Base-by-base conservation (phyloP, 2,888 invertebrate genomes). In the Tortrix viridana region DNA sequence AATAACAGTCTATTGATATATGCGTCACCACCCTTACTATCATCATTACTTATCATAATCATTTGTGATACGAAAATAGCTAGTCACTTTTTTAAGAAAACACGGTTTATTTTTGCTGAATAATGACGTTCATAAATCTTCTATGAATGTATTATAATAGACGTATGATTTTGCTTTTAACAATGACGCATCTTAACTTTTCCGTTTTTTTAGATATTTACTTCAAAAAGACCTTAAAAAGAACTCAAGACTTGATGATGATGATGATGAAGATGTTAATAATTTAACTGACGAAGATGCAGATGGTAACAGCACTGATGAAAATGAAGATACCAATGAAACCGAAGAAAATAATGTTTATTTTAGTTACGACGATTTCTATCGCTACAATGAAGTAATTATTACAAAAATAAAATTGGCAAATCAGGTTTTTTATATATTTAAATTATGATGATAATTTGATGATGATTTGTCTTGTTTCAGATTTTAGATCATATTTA, bases 371-470 rank as follows among this genome's bases (percentile, higher is more conserved):
- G 73, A 76, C 55, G 71, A 72, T 3, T 89, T 82, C 69, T 74
- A 88, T 54, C 77, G 83, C 63, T 88, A 85, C 62, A 69, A 81
- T 57, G 74, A 78, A 53, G 89, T 89, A 71, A 79, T 82, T 75
- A 3, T 14, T 37, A n/a, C n/a, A n/a, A n/a, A n/a, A n/a, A n/a
- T n/a, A n/a, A n/a, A n/a, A n/a, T n/a, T n/a, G n/a, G n/a, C n/a
- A n/a, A n/a, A n/a, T n/a, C n/a, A n/a, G n/a, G n/a, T n/a, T n/a
- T n/a, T n/a, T n/a, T n/a, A n/a, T n/a, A n/a, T n/a, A n/a, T n/a
- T n/a, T n/a, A n/a, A n/a, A n/a, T n/a, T n/a, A n/a, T n/a, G n/a
- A n/a, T n/a, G n/a, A n/a, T n/a, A n/a, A n/a, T n/a, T 7, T 32
- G 12, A 32, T 32, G 3, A 32, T 26, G 9, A 26, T 32, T 3